Percentiles rank a stretch among this genome's conserved stretches.
Evolutionary conservation across 2,888 invertebrate species (phyloP).

Genomic region (Yponomeuta cagnagella): DNA sequence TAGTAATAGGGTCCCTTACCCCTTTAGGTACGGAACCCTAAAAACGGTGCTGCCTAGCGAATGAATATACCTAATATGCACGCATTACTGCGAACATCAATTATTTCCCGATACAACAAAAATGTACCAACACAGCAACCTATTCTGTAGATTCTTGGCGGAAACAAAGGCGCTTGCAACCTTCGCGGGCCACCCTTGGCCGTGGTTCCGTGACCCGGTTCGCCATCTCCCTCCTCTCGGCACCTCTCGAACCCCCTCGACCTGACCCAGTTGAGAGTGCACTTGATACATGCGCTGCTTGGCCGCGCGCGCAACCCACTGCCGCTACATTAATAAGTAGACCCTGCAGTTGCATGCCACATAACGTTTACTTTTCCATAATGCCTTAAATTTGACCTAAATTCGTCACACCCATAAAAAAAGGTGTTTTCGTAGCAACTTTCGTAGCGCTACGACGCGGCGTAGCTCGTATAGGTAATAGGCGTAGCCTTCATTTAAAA

Average conservation of each 20-base stretch:
- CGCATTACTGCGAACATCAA: too few species aligned
- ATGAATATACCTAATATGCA: too few species aligned
- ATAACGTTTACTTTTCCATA: neutral
- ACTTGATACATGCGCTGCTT: conserved; percentile 44
- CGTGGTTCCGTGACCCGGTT: conserved; percentile 68
- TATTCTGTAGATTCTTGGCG: neutral
- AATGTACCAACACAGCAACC: neutral
- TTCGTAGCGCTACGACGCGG: conserved; percentile 5
- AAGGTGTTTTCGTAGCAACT: conserved; percentile 5
- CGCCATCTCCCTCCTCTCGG: conserved; percentile 33
- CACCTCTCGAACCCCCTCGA: conserved; percentile 32
- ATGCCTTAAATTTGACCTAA: neutral
- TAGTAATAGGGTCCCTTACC: too few species aligned
- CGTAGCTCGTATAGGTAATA: conserved; percentile 8
- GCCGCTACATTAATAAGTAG: conserved; percentile 15
- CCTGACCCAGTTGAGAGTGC: conserved; percentile 65
- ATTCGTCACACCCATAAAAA: neutral
- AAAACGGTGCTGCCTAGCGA: too few species aligned
- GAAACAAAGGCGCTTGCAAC: conserved; percentile 58
- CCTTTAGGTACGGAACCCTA: too few species aligned
- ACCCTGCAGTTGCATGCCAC: neutral
- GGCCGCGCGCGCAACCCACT: conserved; percentile 13
- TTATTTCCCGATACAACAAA: too few species aligned
- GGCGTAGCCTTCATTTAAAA: neutral
- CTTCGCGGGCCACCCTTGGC: conserved; percentile 70